A percentile compares a stretch with the other conserved stretches of the same genome.
phyloP scores from a whole-genome alignment of 2,888 invertebrate species.

The Platycheirus rosarum region DNA sequence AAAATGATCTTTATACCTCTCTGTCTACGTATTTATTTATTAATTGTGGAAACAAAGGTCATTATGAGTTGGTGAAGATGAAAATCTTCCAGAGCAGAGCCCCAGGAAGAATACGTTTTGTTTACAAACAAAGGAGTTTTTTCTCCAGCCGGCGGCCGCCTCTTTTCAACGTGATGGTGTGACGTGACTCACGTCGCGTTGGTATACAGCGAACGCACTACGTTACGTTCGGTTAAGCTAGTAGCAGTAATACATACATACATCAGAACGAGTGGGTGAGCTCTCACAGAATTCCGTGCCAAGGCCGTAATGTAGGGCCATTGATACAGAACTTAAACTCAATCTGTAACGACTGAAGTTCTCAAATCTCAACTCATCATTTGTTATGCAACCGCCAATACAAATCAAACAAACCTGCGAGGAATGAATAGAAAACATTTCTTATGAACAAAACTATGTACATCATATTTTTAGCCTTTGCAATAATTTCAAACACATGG shows the following conservation, averaged over 20 bases:
- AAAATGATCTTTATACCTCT: slow-evolving; percentile 25
- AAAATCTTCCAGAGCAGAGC: not conserved
- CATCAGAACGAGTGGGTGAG: slow-evolving; percentile 17
- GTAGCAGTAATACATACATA: too few relatives aligned
- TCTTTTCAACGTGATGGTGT: slow-evolving; percentile 18
- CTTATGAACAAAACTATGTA: too few relatives aligned
- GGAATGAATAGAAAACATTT: too few relatives aligned
- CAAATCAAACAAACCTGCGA: too few relatives aligned
- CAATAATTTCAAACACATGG: not conserved
- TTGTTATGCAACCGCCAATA: too few relatives aligned
- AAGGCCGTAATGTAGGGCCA: slow-evolving; percentile 37
- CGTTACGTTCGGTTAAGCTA: too few relatives aligned
- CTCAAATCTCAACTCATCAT: too few relatives aligned
- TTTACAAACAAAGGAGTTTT: slow-evolving; percentile 64
- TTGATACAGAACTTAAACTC: not conserved
- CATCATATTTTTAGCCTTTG: too few relatives aligned
- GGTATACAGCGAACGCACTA: slow-evolving; percentile 16
- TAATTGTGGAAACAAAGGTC: slow-evolving; percentile 43
- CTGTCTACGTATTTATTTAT: not conserved
- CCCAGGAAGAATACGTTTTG: slow-evolving; percentile 40
- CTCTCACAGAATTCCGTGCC: slow-evolving; percentile 35
- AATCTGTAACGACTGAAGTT: too few relatives aligned
- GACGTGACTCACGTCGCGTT: slow-evolving; percentile 60
- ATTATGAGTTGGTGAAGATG: slow-evolving; percentile 9
- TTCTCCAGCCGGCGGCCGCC: not conserved